These are phyloP conservation scores for Glomeris maerens DNA, from an alignment of 1,140 invertebrate species.

Conservation along the genomic window DNA sequence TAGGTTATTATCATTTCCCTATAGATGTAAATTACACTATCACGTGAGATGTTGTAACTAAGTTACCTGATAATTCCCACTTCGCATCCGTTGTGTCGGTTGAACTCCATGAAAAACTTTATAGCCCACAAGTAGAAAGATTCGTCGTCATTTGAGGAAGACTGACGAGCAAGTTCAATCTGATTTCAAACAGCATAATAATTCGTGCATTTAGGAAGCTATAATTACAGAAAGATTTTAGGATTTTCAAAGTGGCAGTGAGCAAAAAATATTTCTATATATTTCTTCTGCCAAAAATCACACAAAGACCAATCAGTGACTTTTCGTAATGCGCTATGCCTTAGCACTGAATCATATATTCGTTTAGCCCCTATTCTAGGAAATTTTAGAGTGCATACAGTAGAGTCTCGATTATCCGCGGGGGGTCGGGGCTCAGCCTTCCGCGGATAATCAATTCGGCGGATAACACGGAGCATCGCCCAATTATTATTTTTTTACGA, in stretches of 20 bases:
- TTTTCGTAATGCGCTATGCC: too few relatives aligned
- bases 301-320: too few relatives aligned
- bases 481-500: too few relatives aligned
- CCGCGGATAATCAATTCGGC: too few relatives aligned
- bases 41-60: conserved; percentile 13
- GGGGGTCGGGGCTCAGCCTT: too few relatives aligned
- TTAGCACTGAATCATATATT: too few relatives aligned
- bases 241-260: not conserved
- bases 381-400: too few relatives aligned
- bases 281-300: too few relatives aligned
- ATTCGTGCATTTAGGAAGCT: not conserved
- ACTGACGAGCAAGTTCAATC: conserved; percentile 44
- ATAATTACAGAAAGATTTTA: not conserved
- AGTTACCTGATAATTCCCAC: conserved; percentile 72
- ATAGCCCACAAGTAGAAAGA: conserved; percentile 87
- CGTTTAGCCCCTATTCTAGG: too few relatives aligned
- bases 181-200: conserved; percentile 13
- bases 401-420: too few relatives aligned
- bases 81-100: conserved; percentile 64
- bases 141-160: conserved; percentile 60
- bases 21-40: too few relatives aligned
- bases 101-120: conserved; percentile 96
- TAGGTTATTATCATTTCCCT: not conserved
- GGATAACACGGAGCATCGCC: too few relatives aligned
- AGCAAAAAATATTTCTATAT: not conserved